Evolutionary conservation across 2,797 vertebrate species (phyloP).

Genomic region (Myotis findleyi): DNA sequence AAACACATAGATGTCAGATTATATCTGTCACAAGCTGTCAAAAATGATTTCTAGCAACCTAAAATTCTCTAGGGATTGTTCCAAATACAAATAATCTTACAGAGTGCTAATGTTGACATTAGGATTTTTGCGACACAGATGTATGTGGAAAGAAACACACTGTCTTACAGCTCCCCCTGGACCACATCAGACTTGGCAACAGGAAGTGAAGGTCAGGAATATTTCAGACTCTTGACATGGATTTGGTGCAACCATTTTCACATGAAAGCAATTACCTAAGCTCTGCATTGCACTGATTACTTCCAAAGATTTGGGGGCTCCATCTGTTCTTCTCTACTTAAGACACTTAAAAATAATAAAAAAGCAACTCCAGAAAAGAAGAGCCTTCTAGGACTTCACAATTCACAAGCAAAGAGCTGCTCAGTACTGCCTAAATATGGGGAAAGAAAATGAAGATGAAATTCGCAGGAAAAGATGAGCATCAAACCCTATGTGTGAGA

Average conservation of each 20-base stretch:
- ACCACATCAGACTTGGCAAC: background rate
- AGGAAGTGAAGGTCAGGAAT: background rate
- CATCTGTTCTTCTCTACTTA: constrained; percentile 18
- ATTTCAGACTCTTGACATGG: background rate
- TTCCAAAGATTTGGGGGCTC: background rate
- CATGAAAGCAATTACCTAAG: background rate
- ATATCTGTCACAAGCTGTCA: constrained; percentile 65
- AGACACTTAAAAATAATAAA: background rate
- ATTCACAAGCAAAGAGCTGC: background rate
- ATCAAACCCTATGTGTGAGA: background rate
- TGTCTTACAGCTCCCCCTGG: background rate
- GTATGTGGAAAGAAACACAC: background rate
- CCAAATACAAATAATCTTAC: constrained; percentile 46
- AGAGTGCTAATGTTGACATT: constrained; percentile 19
- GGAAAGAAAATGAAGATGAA: background rate
- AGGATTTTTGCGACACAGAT: constrained; percentile 30
- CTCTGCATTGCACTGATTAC: background rate
- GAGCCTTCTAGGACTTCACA: background rate
- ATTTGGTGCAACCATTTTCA: background rate
- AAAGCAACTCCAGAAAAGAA: background rate
- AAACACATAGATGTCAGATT: constrained; percentile 68
- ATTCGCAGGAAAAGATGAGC: background rate
- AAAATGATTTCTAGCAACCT: constrained; percentile 60
- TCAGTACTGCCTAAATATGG: background rate
- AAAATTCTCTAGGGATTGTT: constrained; percentile 52